Evolutionary conservation across 2,797 vertebrate species (phyloP), one percentile per base, ranked within the genome.

Genomic region (Aldrovandia affinis): DNA sequence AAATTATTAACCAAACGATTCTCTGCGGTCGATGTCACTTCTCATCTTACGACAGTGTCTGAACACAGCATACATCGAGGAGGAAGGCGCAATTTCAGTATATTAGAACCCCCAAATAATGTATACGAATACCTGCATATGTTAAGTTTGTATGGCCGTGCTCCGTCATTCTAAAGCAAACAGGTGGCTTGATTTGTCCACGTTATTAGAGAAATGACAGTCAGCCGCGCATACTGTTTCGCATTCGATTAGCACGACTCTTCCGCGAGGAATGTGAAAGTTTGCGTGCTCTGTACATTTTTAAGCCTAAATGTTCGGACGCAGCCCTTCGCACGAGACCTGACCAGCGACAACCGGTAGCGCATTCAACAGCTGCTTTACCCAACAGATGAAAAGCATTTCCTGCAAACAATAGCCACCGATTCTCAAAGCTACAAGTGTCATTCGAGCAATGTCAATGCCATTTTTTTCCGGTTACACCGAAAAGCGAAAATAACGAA

Each of bases 351-450:
- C 30, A n/a, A 63, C 0, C 9, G 4, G 30, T 70, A 33, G 65
- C 30, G 30, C 61, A 20, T 36, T 39, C 39, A 75, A 75, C 70
- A 77, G 73, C 42, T 77, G 20, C 20, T 25, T 9, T 70, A 39
- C n/a, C 18, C 55, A 15, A 7, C 22, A 7, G 9, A 77, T 77
- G 39, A 25, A n/a, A n/a, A 77, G 8, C 42, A 36, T 73, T 73
- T 30, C 18, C 1, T 7, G 2, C 68, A 73, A 36, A 18, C 20
- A 18, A 59, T 18, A 33, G 7, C 68, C 47, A 30, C 70, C 55
- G 22, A 25, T 47, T 77, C 33, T 80, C 79, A 47, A 79, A 85
- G 87, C 86, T 81, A 88, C 87, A 88, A 88, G 86, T 87, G 86
- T 77, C 55, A 75, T 33, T 63, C 55, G 68, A 22, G 25, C 36